Conservation (phyloP, 2,888 invertebrate genomes). For the Drosophila vallismaia region DNA sequence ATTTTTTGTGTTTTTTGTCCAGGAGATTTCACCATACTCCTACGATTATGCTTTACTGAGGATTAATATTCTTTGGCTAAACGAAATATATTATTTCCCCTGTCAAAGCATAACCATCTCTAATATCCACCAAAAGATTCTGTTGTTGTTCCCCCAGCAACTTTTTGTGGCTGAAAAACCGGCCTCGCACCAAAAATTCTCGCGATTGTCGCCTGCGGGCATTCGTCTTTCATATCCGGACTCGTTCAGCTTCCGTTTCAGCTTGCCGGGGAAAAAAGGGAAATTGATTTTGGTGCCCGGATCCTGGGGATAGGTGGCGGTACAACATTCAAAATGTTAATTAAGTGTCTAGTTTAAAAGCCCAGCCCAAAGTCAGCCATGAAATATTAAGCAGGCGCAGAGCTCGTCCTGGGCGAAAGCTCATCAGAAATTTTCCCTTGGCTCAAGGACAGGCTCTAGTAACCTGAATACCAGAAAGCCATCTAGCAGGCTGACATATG, state of each 20-base stretch:
- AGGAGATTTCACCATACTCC: no score
- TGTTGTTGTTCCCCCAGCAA: slow-evolving; percentile 36
- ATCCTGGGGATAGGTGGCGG: neutral
- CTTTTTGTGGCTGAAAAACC: slow-evolving; percentile 30
- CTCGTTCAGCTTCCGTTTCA: slow-evolving; percentile 50
- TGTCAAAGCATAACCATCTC: slow-evolving; percentile 36
- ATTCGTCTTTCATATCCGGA: slow-evolving; percentile 73
- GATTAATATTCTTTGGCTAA: no score
- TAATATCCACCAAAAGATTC: slow-evolving; percentile 47
- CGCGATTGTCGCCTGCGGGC: slow-evolving; percentile 53
- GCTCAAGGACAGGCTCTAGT: slow-evolving; percentile 69
- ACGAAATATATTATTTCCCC: neutral
- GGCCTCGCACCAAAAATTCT: slow-evolving; percentile 13
- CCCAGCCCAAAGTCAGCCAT: slow-evolving; percentile 34
- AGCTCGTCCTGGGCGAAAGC: slow-evolving; percentile 28
- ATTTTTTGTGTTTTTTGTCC: no score
- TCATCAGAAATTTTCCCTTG: slow-evolving; percentile 57
- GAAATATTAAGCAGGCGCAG: slow-evolving; percentile 46
- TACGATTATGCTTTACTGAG: no score
- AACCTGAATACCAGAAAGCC: slow-evolving; percentile 58
- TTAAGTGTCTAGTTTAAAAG: slow-evolving; percentile 66
- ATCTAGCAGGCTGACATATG: slow-evolving; percentile 31
- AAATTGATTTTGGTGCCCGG: slow-evolving; percentile 61
- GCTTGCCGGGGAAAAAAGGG: slow-evolving; percentile 38
- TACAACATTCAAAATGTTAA: slow-evolving; percentile 58